A percentile compares a stretch with the other conserved stretches of the same genome.
Evolutionary conservation across 2,888 invertebrate genomes (phyloP).

Genomic region (Acleris literana): DNA sequence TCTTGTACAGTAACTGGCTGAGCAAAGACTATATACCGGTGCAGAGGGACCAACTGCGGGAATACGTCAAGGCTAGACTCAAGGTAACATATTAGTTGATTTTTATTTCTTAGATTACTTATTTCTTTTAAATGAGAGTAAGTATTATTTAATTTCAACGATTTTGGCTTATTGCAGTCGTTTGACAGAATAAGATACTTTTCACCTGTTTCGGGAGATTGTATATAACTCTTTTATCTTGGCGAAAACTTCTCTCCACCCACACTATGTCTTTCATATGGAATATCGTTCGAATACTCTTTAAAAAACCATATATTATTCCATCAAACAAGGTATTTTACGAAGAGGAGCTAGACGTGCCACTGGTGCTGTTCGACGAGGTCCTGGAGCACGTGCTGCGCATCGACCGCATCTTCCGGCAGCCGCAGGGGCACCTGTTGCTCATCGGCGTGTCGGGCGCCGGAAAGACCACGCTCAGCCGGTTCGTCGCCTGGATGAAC

Average conservation of each 20-base stretch:
- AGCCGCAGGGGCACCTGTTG: slow-evolving; percentile 98
- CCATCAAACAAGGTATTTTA: slow-evolving; percentile 91
- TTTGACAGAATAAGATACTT: no score
- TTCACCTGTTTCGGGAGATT: no score
- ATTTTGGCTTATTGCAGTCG: no score
- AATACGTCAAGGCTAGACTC: slow-evolving; percentile 98
- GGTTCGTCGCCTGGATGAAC: slow-evolving; percentile 99
- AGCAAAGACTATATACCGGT: slow-evolving; percentile 99
- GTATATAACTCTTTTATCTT: no score
- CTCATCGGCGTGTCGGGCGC: slow-evolving; percentile 99
- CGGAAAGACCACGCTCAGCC: slow-evolving; percentile 98
- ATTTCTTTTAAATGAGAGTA: background rate
- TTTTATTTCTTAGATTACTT: background rate
- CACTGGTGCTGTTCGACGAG: slow-evolving; percentile 98
- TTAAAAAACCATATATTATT: no score
- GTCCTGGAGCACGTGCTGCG: slow-evolving; percentile 99
- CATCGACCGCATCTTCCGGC: slow-evolving; percentile 99
- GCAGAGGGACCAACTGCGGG: slow-evolving; percentile 95
- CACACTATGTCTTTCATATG: no score
- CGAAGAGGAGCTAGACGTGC: slow-evolving; percentile 99
- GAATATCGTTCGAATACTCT: no score
- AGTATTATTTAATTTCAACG: no score
- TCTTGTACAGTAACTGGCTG: slow-evolving; percentile 99
- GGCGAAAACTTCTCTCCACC: no score
- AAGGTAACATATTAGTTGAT: slow-evolving; percentile 85